A percentile compares a stretch with the other conserved stretches of the same genome.
Conservation (phyloP, 2,113 vertebrate species). For the Alces alces region DNA sequence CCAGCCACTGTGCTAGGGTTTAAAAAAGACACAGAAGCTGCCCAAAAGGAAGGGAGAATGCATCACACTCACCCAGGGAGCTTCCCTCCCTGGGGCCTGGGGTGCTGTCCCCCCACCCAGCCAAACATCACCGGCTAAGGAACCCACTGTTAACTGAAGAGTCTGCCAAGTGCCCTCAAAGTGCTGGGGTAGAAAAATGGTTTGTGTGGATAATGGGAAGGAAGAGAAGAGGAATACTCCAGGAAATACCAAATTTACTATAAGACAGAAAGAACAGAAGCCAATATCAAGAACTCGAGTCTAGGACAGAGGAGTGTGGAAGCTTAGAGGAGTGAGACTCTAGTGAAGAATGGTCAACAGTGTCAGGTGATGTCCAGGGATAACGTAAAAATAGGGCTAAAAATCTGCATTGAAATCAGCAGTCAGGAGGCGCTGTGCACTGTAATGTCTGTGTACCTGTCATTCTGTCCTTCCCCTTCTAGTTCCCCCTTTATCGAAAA, state of each 20-base stretch:
- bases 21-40: not conserved
- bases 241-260: not conserved
- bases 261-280: not conserved
- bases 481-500: not conserved
- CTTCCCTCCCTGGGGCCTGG: not conserved
- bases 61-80: not conserved
- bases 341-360: not conserved
- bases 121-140: not conserved
- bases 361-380: not conserved
- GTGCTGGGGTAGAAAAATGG: not conserved
- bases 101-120: too few species aligned
- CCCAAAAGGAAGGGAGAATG: not conserved
- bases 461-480: not conserved
- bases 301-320: not conserved
- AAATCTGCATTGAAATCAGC: not conserved
- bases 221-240: not conserved
- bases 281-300: not conserved
- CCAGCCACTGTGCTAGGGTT: not conserved
- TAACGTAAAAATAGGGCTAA: not conserved
- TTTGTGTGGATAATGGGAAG: not conserved
- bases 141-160: not conserved
- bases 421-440: not conserved
- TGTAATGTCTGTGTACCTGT: accelerated
- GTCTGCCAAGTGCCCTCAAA: not conserved
- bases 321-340: not conserved